Base-by-base conservation (phyloP, 2,113 vertebrate genomes). In the Epinephelus fuscoguttatus region DNA sequence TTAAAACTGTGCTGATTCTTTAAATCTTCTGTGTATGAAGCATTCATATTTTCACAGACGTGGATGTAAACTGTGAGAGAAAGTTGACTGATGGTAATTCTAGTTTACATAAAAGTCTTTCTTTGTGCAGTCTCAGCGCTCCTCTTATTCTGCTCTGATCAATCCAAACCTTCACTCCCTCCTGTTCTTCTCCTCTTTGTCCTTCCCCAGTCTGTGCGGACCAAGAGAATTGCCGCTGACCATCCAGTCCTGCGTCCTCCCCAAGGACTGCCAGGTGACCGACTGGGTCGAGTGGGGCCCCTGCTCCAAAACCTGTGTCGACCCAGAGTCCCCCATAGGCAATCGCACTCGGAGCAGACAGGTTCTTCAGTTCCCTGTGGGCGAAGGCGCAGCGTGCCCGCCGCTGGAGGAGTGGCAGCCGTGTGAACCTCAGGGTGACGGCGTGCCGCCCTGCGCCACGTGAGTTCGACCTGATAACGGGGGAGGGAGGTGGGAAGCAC, bases 231-330 rank as follows among this genome's bases (percentile, higher is more conserved):
- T 97, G 63, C 97, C 98, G 7, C 89, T 96, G 83, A 97, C 96
- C 0, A 96, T 99, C 94, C 98, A 98, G 92, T 96, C 98, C 74
- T 99, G 98, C 55, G 95, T 98, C 81, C 95, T 99, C 21, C 93
- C 94, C 6, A 98, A 97, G 84, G 97, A 97, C 81, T 99, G 98
- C 86, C 95, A 96, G 83, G 84, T 98, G 71, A 96, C 96, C 0
- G 97, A 98, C 59, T 99, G 98, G 98, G 87, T 94, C 0, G 94
- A 95, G 27, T 99, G 98, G 98, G 94, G 95, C 4, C 86, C 95
- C 3, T 99, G 98, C 91, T 96, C 98, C 57, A 97, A 97, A 91
- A 93, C 94, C 1, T 99, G 98, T 84, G 71, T 88, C 2, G 95
- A 97, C 78, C 84, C 84, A 13, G 91, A 87, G 3, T 93, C 95